A percentile compares a stretch with the other conserved stretches of the same genome.
Conservation (phyloP, 2,113 vertebrate species). For the Solea solea region DNA sequence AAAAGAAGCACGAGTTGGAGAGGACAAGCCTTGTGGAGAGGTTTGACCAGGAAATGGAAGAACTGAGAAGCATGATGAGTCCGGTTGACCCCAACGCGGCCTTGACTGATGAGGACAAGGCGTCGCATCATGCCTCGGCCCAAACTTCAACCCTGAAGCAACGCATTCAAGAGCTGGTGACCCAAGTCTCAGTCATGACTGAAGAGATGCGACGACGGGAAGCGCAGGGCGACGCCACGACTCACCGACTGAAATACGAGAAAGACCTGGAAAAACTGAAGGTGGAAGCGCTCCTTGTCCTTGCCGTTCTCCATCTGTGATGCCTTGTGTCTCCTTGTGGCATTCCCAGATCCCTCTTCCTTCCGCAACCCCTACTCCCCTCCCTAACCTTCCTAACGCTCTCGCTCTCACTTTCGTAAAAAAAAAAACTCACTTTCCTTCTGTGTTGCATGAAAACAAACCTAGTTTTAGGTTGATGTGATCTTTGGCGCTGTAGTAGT, state of each 20-base stretch:
- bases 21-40: conserved; percentile 54
- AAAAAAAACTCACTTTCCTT: conserved; percentile 36
- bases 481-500: conserved; percentile 38
- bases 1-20: conserved; percentile 77
- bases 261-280: conserved; percentile 86
- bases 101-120: background rate
- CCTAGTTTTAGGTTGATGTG: conserved; percentile 52
- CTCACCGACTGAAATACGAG: conserved; percentile 84
- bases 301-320: conserved; percentile 79
- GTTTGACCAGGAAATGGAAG: conserved; percentile 76
- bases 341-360: conserved; percentile 69
- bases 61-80: conserved; percentile 62
- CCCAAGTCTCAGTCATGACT: conserved; percentile 75
- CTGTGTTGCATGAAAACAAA: conserved; percentile 81
- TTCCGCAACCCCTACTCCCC: conserved; percentile 43
- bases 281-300: conserved; percentile 83
- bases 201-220: conserved; percentile 76
- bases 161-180: conserved; percentile 78
- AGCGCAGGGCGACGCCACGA: conserved; percentile 67
- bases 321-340: conserved; percentile 82
- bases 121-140: fast-evolving
- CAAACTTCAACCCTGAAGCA: conserved; percentile 66
- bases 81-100: conserved; percentile 6
- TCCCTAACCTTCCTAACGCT: conserved; percentile 46
- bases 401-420: conserved; percentile 50